Base-by-base conservation (phyloP, 2,888 invertebrate species). In the Bursaphelenchus okinawaensis region DNA sequence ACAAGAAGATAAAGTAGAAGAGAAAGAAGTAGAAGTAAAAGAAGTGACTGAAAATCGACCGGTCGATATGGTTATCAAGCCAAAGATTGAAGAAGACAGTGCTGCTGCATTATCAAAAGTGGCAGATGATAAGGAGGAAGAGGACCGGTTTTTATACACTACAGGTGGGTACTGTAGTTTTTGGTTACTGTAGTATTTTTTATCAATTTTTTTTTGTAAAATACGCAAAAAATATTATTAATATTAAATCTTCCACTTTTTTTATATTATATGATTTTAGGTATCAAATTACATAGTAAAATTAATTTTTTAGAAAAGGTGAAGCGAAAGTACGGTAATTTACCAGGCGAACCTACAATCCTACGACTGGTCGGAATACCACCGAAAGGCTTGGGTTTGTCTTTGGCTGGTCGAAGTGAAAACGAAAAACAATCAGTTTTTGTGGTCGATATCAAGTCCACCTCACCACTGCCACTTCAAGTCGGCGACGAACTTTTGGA, bases 401-500 rank as follows among this genome's bases (percentile, higher is more conserved):
- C 92, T 63, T 86, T 98, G 72, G 55, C 55, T 22, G 65, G 63
- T 7, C 28, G 62, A 24, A 68, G 69, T 40, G 69, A 74, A 40
- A 68, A 55, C 9, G 50, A 58, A 57, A 63, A 76, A 23, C 71
- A 72, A 23, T 66, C 93, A 26, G 93, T 93, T 67, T 94, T 94
- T 84, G 89, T 98, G 27, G 93, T 93, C 75, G 95, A 93, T n/a
- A 87, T 98, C 62, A 90, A 93, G 84, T 91, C 93, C 0, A 89
- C 89, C 3, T 93, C 94, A 16, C 87, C 89, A 6, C 62, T 80
- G 54, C 88, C 89, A 7, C 88, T 98, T 31, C 88, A 89, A 83
- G 89, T 93, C 20, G 95, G 94, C 0, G 98, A 98, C 83, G 94
- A 96, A 84, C 89, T 96, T 72, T 86, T 94, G 40, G 93, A 94